Evolutionary conservation across 2,113 vertebrate species (phyloP).

Genomic region (Buteo buteo): DNA sequence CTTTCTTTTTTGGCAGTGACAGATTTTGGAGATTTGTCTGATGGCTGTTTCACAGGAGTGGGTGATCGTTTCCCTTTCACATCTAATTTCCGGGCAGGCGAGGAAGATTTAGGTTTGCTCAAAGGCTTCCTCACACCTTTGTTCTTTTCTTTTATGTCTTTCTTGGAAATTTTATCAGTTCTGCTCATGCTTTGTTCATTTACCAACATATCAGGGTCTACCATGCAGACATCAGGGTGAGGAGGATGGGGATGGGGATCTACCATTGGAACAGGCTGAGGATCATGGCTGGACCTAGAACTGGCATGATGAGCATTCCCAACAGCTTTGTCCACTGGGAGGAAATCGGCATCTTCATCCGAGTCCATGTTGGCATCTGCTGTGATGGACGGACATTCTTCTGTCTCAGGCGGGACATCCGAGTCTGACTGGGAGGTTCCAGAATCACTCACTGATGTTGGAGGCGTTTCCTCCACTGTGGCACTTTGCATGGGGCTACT

Average conservation of each 20-base stretch:
- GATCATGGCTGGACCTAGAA: slow-evolving; percentile 82
- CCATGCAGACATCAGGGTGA: slow-evolving; percentile 95
- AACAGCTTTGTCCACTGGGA: slow-evolving; percentile 89
- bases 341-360: slow-evolving; percentile 91
- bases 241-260: slow-evolving; percentile 88
- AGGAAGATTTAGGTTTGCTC: slow-evolving; percentile 85
- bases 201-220: slow-evolving; percentile 86
- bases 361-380: slow-evolving; percentile 92
- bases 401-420: slow-evolving; percentile 86
- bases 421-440: slow-evolving; percentile 93
- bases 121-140: slow-evolving; percentile 81
- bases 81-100: slow-evolving; percentile 84
- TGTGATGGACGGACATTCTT: slow-evolving; percentile 88
- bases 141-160: slow-evolving; percentile 85
- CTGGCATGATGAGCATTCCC: slow-evolving; percentile 73
- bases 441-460: slow-evolving; percentile 92
- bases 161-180: slow-evolving; percentile 86
- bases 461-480: slow-evolving; percentile 88
- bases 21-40: slow-evolving; percentile 75
- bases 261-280: slow-evolving; percentile 82
- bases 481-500: slow-evolving; percentile 53
- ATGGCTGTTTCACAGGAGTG: slow-evolving; percentile 82
- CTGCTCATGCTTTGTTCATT: slow-evolving; percentile 76
- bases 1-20: slow-evolving; percentile 78
- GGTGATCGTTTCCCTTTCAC: slow-evolving; percentile 85